Evolutionary conservation across 2,888 invertebrate species (phyloP).

Genomic region (Drosophila setosimentum): DNA sequence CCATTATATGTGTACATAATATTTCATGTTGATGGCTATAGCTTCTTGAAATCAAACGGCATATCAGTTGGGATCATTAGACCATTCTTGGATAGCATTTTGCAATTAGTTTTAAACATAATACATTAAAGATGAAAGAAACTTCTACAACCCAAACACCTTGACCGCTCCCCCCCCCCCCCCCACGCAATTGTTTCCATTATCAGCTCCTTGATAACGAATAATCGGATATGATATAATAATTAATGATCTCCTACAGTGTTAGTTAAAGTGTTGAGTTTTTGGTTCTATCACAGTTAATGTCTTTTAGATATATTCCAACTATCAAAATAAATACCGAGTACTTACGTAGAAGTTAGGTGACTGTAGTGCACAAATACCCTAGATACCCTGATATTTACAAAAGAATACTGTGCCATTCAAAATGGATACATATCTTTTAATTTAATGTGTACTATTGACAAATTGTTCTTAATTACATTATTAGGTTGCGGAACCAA

Average conservation of each 20-base stretch:
- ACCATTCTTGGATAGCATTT: slow-evolving; percentile 36
- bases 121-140: neutral
- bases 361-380: slow-evolving; percentile 30
- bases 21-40: slow-evolving; percentile 64
- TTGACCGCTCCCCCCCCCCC: neutral
- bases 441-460: slow-evolving; percentile 42
- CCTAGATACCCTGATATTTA: slow-evolving; percentile 34
- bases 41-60: slow-evolving; percentile 74
- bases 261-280: slow-evolving; percentile 16
- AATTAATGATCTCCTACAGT: neutral
- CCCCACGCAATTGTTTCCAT: neutral
- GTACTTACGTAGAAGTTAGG: slow-evolving; percentile 26
- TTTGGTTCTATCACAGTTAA: slow-evolving; percentile 11
- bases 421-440: slow-evolving; percentile 73
- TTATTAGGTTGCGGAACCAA: slow-evolving; percentile 74
- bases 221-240: slow-evolving; percentile 8
- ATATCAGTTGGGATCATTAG: slow-evolving; percentile 77
- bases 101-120: slow-evolving; percentile 30
- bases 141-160: neutral
- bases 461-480: slow-evolving; percentile 39
- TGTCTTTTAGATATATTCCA: slow-evolving; percentile 14
- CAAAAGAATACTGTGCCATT: slow-evolving; percentile 62
- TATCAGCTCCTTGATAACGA: slow-evolving; percentile 6
- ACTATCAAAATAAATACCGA: slow-evolving; percentile 8
- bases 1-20: slow-evolving; percentile 26